These are phyloP conservation scores for Dicerorhinus sumatrensis DNA, from an alignment of 2,113 vertebrate genomes.

Conservation along the genomic window DNA sequence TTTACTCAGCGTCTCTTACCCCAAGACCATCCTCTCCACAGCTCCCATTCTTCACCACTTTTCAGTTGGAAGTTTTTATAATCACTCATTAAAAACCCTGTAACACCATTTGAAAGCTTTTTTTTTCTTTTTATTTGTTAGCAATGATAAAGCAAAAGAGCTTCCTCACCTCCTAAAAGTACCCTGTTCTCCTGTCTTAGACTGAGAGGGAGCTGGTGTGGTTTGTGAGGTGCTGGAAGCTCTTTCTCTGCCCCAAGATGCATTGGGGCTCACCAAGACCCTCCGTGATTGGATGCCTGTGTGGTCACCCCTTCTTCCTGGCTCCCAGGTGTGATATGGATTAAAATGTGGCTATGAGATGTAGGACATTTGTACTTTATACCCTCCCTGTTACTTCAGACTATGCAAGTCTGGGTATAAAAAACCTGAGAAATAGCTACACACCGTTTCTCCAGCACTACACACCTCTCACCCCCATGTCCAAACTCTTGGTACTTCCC, in stretches of 20 bases:
- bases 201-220: not conserved
- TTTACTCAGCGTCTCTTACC: not conserved
- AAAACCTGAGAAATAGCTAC: not conserved
- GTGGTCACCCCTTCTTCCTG: not conserved
- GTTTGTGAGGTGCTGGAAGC: not conserved
- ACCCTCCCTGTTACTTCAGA: not conserved
- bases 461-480: not conserved
- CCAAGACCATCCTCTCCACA: not conserved
- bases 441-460: not conserved
- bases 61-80: not conserved
- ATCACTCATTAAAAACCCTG: not conserved
- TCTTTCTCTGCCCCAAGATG: not conserved
- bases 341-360: not conserved
- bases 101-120: not conserved
- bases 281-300: not conserved
- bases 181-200: accelerated
- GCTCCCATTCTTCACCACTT: not conserved
- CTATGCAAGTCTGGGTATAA: not conserved
- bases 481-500: not conserved
- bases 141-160: not conserved
- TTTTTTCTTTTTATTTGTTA: not conserved
- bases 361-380: not conserved
- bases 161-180: not conserved
- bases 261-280: not conserved
- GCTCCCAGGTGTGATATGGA: not conserved